A percentile compares a stretch with the other conserved stretches of the same genome.
Evolutionary conservation across 2,888 invertebrate species (phyloP).

Genomic region (Lasioglossum figueresi): DNA sequence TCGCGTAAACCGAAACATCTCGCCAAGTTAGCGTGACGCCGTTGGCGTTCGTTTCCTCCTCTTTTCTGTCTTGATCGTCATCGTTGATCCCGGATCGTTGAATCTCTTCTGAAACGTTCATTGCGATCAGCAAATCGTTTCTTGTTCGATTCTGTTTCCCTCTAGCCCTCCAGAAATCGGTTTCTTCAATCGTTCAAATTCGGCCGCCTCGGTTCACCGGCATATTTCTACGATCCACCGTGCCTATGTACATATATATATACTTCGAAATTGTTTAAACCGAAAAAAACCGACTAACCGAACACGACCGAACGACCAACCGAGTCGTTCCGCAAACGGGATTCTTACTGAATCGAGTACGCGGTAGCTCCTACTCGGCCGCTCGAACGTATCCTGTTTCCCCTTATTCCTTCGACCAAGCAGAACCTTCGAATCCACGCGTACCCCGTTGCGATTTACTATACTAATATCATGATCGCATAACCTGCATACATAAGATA

Average conservation of each 20-base stretch:
- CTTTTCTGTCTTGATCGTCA: not conserved
- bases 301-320: constrained; percentile 12
- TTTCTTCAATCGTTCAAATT: not conserved
- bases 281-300: not conserved
- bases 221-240: not conserved
- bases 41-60: constrained; percentile 76
- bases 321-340: constrained; percentile 18
- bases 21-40: constrained; percentile 92
- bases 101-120: constrained; percentile 3
- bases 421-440: not conserved
- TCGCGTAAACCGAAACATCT: constrained; percentile 90
- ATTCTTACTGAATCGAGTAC: constrained; percentile 27
- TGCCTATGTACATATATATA: not conserved
- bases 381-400: not conserved
- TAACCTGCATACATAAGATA: not conserved
- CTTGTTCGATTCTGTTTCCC: not conserved
- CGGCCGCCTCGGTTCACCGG: not conserved
- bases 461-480: not conserved
- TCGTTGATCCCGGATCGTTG: not conserved
- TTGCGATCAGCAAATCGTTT: not conserved
- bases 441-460: not conserved
- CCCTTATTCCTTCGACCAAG: constrained; percentile 10
- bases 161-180: not conserved
- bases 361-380: not conserved
- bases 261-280: not conserved